A percentile compares a stretch with the other conserved stretches of the same genome.
Evolutionary conservation across 2,888 invertebrate species (phyloP).

Genomic region (Tinea trinotella): DNA sequence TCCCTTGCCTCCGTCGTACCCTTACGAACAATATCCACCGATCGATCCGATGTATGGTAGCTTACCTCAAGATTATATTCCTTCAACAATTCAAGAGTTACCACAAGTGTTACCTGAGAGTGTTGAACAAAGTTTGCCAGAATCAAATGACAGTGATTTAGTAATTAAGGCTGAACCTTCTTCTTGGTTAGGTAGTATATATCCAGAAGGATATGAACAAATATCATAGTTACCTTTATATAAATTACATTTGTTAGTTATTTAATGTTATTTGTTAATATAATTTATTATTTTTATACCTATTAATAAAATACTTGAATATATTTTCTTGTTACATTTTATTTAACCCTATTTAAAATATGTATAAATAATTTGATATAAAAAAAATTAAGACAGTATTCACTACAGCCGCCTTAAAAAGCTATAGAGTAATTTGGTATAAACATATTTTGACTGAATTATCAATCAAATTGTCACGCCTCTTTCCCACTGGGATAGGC

Average conservation of each 20-base stretch:
- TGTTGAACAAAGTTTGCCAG: not conserved
- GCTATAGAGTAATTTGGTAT: no score
- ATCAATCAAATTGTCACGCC: no score
- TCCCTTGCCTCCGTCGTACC: not conserved
- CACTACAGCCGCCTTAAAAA: no score
- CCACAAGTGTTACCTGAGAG: not conserved
- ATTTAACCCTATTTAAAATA: not conserved
- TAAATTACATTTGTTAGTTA: not conserved
- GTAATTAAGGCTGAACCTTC: not conserved
- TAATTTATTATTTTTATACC: conserved; percentile 7
- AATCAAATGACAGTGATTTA: not conserved
- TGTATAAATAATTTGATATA: no score
- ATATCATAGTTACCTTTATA: not conserved
- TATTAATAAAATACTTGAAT: not conserved
- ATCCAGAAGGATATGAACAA: conserved; percentile 32
- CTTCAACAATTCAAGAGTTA: not conserved
- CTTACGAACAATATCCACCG: not conserved
- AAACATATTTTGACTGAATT: no score
- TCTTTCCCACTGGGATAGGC: no score
- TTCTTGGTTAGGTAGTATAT: conserved; percentile 38
- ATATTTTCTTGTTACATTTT: not conserved
- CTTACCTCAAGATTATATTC: not conserved
- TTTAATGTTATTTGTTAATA: conserved; percentile 1
- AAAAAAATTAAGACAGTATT: no score
- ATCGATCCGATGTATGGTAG: not conserved